Base-by-base conservation (phyloP, 1,140 invertebrate species). In the Idris sp. region DNA sequence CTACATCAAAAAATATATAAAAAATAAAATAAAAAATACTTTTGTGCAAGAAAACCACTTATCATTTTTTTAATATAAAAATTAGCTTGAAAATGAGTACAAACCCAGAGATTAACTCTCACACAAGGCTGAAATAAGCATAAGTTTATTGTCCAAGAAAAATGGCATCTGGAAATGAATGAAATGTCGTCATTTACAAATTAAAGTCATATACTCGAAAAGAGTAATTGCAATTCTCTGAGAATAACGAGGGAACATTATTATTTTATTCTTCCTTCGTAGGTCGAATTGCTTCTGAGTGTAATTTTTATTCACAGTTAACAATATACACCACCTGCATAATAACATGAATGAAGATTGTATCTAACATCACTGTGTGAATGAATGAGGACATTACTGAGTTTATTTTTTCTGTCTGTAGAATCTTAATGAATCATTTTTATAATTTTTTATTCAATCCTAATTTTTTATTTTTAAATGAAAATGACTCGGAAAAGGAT, bases 151-250 rank as follows among this genome's bases (percentile, higher is more conserved):
- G 69, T 65, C 53, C 69, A 58, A 59, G 33, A 13, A 16, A 54
- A 46, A 51, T n/a, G n/a, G 43, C 10, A 38, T 14, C 35, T 58
- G 61, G 26, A 58, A 58, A 67, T 74, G 61, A 73, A 73, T 74
- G 53, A 73, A 79, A 78, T 73, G 61, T 79, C 67, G 75, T 76
- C 69, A 53, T 79, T 79, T 79, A 82, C 74, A 81, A 81, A 81
- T 81, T 81, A 82, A 82, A 81, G 74, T 64, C 67, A n/a, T n/a
- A n/a, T n/a, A 69, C 65, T 82, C 71, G 19, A 58, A 54, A 71
- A 81, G 78, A 81, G 58, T 78, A 77, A 82, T 81, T 25, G 49
- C 48, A 14, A 73, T 78, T 61, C 53, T 19, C 18, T n/a, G 25
- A 71, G 72, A 68, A 65, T 49, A 75, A 72, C 58, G 58, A 67